These are phyloP conservation scores for Trididemnum clinides DNA, from an alignment of 23 tunicate genomes.

Conservation along the genomic window DNA sequence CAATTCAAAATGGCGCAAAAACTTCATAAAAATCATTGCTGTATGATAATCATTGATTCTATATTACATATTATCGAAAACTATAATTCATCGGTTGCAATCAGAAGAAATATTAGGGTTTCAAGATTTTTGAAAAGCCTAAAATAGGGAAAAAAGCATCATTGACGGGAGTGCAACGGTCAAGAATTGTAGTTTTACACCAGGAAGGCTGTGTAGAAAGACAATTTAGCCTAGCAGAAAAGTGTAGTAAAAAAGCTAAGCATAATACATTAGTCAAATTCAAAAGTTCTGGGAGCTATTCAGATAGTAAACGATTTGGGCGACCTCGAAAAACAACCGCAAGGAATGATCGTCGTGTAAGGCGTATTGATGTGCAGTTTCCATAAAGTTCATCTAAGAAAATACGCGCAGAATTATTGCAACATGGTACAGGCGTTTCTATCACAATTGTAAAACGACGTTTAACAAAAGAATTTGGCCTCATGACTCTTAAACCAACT, in stretches of 20 bases:
- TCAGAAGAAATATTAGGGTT: background rate
- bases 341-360: too few species aligned
- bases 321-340: background rate
- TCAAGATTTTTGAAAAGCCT: background rate
- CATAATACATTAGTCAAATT: conserved; percentile 6
- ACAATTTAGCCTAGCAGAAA: background rate
- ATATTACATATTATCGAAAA: background rate
- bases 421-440: too few species aligned
- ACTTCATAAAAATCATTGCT: background rate
- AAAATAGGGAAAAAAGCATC: conserved; percentile 16
- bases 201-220: conserved; percentile 24
- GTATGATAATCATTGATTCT: background rate
- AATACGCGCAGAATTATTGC: too few species aligned
- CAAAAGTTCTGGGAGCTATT: background rate
- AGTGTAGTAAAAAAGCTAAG: conserved; percentile 16
- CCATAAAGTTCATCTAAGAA: too few species aligned
- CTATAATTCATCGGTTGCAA: background rate
- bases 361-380: too few species aligned
- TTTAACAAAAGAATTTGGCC: conserved; percentile 15
- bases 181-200: conserved; percentile 21
- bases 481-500: too few species aligned
- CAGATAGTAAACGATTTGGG: background rate
- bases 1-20: background rate
- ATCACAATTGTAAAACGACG: too few species aligned
- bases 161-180: conserved; percentile 23